Percentiles rank a stretch among this genome's conserved stretches.
Conservation (phyloP, 2,113 vertebrate species). For the Kobus ellipsiprymnus region DNA sequence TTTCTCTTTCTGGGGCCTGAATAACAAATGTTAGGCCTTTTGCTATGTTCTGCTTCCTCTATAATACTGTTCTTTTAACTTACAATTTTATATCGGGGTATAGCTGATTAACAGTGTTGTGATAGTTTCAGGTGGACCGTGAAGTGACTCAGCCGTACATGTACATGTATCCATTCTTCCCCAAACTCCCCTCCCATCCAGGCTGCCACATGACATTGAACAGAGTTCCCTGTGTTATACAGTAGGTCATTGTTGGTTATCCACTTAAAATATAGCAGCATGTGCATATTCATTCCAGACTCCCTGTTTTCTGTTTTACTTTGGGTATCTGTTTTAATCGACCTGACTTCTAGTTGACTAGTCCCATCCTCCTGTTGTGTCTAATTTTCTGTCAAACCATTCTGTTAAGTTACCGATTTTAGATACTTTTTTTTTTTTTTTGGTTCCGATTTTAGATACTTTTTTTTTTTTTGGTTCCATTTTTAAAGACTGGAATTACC, state of each 20-base stretch:
- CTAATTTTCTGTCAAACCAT: background rate
- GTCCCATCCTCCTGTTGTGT: background rate
- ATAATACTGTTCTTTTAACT: background rate
- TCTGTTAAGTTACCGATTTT: background rate
- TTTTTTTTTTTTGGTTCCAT: background rate
- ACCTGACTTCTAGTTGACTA: background rate
- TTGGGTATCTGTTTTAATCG: background rate
- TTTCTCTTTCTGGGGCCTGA: background rate
- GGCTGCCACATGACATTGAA: background rate
- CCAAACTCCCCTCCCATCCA: background rate
- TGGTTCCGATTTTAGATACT: background rate
- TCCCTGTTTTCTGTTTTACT: background rate
- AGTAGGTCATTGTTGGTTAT: background rate
- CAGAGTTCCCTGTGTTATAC: background rate
- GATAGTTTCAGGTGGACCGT: background rate
- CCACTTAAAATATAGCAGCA: background rate
- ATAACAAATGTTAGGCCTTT: background rate
- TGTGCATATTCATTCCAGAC: background rate
- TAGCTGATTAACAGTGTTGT: background rate
- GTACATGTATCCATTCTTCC: background rate
- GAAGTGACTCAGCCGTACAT: background rate
- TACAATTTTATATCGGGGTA: background rate
- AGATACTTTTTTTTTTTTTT: background rate
- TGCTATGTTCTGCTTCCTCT: background rate
- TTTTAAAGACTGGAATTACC: background rate